Evolutionary conservation across 2,888 invertebrate species (phyloP).

Genomic region (Metacarcinus magister): DNA sequence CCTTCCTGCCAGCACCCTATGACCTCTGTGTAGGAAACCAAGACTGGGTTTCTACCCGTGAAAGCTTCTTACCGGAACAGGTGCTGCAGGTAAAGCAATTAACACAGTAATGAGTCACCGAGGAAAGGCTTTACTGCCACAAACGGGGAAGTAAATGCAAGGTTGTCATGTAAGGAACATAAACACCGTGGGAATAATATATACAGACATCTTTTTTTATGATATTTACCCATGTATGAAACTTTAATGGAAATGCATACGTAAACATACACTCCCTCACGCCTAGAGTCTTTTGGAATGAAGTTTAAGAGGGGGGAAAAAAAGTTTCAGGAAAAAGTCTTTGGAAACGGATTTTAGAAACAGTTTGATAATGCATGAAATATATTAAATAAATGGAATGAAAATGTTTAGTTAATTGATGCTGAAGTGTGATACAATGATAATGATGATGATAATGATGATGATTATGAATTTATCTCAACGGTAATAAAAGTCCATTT

Average conservation of each 20-base stretch:
- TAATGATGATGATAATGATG: too few relatives aligned
- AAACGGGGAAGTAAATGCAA: neutral
- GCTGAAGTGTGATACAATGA: too few relatives aligned
- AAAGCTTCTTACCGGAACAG: neutral
- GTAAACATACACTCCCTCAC: neutral
- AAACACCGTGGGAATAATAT: neutral
- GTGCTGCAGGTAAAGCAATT: constrained; percentile 41
- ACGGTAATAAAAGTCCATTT: too few relatives aligned
- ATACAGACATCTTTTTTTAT: neutral
- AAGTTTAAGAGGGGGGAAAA: too few relatives aligned
- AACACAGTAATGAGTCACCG: neutral
- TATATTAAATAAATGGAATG: too few relatives aligned
- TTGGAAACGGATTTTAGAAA: too few relatives aligned
- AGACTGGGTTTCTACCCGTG: neutral
- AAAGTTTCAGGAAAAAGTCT: too few relatives aligned
- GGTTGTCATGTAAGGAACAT: neutral
- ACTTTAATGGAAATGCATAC: neutral
- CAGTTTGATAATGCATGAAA: too few relatives aligned
- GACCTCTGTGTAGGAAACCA: neutral
- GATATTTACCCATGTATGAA: neutral
- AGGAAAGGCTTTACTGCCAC: neutral
- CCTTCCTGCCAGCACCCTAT: neutral
- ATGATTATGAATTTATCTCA: too few relatives aligned
- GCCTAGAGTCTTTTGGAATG: neutral
- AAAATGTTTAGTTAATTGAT: too few relatives aligned